phyloP scores from a whole-genome alignment of 2,888 invertebrate genomes.

The Calameuta idolon region DNA sequence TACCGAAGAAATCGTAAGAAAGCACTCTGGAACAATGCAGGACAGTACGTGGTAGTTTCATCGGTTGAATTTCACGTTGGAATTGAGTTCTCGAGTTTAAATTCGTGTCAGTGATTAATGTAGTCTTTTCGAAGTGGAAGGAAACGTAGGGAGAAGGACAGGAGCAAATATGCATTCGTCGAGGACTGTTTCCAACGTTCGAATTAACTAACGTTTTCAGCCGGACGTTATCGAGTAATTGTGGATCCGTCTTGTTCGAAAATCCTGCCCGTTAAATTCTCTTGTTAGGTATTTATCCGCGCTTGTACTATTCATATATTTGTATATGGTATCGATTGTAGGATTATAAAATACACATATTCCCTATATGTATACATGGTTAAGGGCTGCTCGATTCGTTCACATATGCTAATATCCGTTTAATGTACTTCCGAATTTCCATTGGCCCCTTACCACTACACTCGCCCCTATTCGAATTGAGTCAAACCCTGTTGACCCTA shows the following conservation, averaged over 20 bases:
- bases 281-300: constrained; percentile 16
- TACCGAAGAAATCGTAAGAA: too few species aligned
- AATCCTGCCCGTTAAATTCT: constrained; percentile 32
- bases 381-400: neutral
- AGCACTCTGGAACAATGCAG: too few species aligned
- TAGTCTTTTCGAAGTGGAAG: neutral
- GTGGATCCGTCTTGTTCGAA: constrained; percentile 34
- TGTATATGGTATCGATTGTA: too few species aligned
- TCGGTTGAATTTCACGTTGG: too few species aligned
- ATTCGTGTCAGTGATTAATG: too few species aligned
- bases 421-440: constrained; percentile 30
- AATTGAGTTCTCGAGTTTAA: too few species aligned
- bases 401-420: constrained; percentile 37
- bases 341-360: too few species aligned
- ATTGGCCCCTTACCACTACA: neutral
- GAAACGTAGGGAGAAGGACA: neutral
- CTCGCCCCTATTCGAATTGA: constrained; percentile 22
- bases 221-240: constrained; percentile 42
- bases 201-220: constrained; percentile 12
- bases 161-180: constrained; percentile 2
- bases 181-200: constrained; percentile 1
- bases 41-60: too few species aligned
- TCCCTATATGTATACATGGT: too few species aligned
- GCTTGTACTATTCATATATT: too few species aligned
- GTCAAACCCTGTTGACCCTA: constrained; percentile 21